Evolutionary conservation across 2,888 invertebrate genomes (phyloP).

Genomic region (Sminthurinus aureus): DNA sequence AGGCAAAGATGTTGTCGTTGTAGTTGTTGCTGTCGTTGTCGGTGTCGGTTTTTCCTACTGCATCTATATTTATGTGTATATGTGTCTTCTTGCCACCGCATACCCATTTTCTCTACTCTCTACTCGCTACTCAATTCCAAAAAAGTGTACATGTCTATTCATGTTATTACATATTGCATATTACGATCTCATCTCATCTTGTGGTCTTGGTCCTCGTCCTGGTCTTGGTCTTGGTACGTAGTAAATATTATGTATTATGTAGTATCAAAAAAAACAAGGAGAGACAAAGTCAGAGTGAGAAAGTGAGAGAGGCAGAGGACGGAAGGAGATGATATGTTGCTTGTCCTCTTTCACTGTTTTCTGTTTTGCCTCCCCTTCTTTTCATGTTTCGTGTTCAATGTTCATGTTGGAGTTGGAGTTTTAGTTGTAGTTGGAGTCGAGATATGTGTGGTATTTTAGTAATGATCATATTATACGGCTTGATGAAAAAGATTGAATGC

Average conservation of each 20-base stretch:
- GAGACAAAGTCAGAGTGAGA: neutral
- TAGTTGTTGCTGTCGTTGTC: neutral
- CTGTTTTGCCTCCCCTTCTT: constrained; percentile 13
- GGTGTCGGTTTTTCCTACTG: neutral
- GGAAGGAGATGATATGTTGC: constrained; percentile 16
- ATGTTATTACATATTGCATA: constrained; percentile 14
- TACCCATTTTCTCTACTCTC: neutral
- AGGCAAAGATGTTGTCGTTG: neutral
- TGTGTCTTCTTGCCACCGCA: neutral
- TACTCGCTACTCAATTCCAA: neutral
- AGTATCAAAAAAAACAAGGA: neutral
- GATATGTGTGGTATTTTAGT: constrained; percentile 33
- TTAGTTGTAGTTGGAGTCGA: neutral
- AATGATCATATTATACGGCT: constrained; percentile 39
- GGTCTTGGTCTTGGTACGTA: neutral
- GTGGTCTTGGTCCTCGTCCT: neutral
- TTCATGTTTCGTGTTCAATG: constrained; percentile 26
- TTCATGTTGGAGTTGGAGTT: neutral
- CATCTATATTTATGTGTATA: neutral
- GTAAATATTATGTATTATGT: neutral
- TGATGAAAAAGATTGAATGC: constrained; percentile 41
- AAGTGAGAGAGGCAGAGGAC: constrained; percentile 5
- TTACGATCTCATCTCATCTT: constrained; percentile 17
- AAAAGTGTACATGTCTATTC: neutral
- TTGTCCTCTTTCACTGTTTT: constrained; percentile 15